phyloP scores from a whole-genome alignment of 2,888 invertebrate species.

The Pecten maximus region DNA sequence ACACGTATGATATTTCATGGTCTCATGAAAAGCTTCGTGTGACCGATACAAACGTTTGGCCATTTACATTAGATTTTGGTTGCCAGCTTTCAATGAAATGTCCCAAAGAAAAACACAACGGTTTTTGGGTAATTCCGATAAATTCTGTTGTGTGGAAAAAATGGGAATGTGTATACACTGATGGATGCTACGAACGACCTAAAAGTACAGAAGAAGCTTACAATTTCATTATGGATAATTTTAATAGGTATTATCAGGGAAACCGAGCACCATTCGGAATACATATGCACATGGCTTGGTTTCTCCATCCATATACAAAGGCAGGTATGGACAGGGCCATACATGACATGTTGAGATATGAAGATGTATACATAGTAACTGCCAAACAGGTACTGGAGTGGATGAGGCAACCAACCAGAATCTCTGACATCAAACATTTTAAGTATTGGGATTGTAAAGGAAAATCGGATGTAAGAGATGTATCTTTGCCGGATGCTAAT shows the following conservation, averaged over 20 bases:
- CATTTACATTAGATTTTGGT: constrained; percentile 67
- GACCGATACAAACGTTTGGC: constrained; percentile 63
- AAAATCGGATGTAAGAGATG: too few relatives aligned
- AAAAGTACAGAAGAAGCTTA: constrained; percentile 66
- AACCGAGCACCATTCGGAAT: constrained; percentile 90
- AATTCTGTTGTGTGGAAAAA: constrained; percentile 65
- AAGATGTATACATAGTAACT: constrained; percentile 70
- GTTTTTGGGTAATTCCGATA: constrained; percentile 72
- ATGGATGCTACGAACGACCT: constrained; percentile 68
- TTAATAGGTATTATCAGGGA: constrained; percentile 87
- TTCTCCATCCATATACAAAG: constrained; percentile 84
- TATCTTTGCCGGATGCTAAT: too few relatives aligned
- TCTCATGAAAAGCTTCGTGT: constrained; percentile 59
- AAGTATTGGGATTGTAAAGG: constrained; percentile 64
- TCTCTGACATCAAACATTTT: constrained; percentile 56
- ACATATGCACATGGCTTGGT: constrained; percentile 92
- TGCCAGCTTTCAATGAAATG: constrained; percentile 69
- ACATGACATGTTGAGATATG: constrained; percentile 58
- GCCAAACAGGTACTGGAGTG: constrained; percentile 68
- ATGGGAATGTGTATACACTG: constrained; percentile 69
- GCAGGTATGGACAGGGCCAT: constrained; percentile 71
- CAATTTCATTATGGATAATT: constrained; percentile 88
- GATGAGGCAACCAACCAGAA: constrained; percentile 67
- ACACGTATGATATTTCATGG: constrained; percentile 70
- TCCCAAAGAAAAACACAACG: constrained; percentile 52